phyloP scores from a whole-genome alignment of 1,140 invertebrate genomes.

The Parapsyche elsis region DNA sequence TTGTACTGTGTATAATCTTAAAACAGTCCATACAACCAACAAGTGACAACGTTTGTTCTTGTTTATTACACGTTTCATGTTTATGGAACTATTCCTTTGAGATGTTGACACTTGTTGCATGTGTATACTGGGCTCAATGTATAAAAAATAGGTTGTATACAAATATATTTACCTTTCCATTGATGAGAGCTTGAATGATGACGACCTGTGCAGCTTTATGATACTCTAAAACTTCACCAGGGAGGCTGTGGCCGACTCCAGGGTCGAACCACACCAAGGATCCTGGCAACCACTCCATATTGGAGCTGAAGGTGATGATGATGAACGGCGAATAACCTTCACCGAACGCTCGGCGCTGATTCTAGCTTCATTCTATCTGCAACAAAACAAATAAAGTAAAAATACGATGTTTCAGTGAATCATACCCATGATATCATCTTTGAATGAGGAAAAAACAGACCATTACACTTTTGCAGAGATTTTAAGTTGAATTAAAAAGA shows the following conservation, averaged over 20 bases:
- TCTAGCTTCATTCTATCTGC: conserved; percentile 29
- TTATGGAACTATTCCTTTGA: no score
- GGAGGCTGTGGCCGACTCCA: conserved; percentile 86
- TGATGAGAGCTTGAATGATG: conserved; percentile 87
- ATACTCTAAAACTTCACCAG: conserved; percentile 88
- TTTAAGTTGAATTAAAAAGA: neutral
- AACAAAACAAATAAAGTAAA: conserved; percentile 8
- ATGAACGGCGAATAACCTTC: neutral
- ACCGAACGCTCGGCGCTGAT: neutral
- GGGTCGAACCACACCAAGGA: conserved; percentile 95
- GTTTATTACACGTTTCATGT: no score
- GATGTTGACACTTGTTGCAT: neutral
- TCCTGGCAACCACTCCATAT: conserved; percentile 73
- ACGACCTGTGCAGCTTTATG: conserved; percentile 89
- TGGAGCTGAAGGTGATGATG: neutral
- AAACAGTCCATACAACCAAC: no score
- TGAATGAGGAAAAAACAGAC: neutral
- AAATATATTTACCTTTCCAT: conserved; percentile 79
- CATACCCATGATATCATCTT: neutral
- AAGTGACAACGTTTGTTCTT: no score
- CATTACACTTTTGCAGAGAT: neutral
- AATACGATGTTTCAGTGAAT: neutral
- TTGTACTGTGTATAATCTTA: no score
- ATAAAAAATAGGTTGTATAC: no score
- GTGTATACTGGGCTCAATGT: no score